A percentile compares a stretch with the other conserved stretches of the same genome.
phyloP scores from a whole-genome alignment of 2,888 invertebrate species.

The Muscina levida region DNA sequence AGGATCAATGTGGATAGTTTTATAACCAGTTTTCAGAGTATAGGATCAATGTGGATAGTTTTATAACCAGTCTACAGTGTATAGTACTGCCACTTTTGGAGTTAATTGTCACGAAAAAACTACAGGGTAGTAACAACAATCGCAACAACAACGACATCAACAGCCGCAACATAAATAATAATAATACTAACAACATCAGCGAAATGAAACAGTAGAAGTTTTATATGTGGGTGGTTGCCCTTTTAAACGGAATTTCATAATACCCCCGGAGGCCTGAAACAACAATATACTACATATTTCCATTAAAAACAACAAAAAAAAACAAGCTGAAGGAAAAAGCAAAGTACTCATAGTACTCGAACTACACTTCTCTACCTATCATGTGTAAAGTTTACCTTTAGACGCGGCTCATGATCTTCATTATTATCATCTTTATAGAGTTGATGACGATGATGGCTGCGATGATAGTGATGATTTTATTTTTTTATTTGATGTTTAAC shows the following conservation, averaged over 20 bases:
- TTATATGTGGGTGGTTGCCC: conserved; percentile 55
- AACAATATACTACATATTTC: no score
- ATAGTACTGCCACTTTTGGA: no score
- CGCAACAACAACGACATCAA: not conserved
- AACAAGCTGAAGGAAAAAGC: not conserved
- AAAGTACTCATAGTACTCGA: not conserved
- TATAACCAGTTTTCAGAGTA: no score
- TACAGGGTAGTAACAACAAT: no score
- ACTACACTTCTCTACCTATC: conserved; percentile 30
- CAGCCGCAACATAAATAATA: no score
- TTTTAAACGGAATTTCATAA: conserved; percentile 54
- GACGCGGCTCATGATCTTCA: conserved; percentile 27
- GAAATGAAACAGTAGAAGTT: conserved; percentile 37
- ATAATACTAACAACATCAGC: not conserved
- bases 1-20: no score
- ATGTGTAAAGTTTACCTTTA: conserved; percentile 49
- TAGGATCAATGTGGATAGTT: no score
- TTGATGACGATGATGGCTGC: conserved; percentile 37
- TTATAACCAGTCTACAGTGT: no score
- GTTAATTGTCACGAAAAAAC: no score
- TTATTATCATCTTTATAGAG: conserved; percentile 16
- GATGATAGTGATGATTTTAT: no score
- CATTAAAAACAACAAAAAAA: no score
- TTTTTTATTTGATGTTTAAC: no score
- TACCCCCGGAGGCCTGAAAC: conserved; percentile 44